These are phyloP conservation scores for Ornithoptera priamus DNA, from an alignment of 2,888 invertebrate genomes.

Conservation along the genomic window DNA sequence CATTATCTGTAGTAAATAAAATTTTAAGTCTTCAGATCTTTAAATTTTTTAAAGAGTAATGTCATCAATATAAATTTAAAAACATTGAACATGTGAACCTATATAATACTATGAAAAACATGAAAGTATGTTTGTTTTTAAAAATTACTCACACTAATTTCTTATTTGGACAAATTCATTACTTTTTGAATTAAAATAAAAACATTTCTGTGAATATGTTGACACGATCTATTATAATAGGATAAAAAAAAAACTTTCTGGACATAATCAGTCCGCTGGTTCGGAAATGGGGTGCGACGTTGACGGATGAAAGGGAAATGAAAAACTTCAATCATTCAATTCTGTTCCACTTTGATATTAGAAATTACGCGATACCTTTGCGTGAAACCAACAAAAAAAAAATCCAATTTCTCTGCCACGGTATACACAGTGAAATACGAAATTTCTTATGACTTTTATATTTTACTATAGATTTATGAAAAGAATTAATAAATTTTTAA, in stretches of 20 bases:
- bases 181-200: neutral
- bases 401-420: constrained; percentile 22
- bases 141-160: too few relatives aligned
- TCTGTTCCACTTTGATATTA: constrained; percentile 36
- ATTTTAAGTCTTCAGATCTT: too few relatives aligned
- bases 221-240: constrained; percentile 25
- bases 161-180: neutral
- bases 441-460: neutral
- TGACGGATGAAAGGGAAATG: constrained; percentile 58
- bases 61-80: too few relatives aligned
- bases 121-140: too few relatives aligned
- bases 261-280: constrained; percentile 32
- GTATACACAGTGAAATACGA: constrained; percentile 16
- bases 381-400: constrained; percentile 17
- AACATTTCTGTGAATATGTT: neutral
- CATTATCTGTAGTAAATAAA: too few relatives aligned
- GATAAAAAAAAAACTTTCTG: constrained; percentile 28
- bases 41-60: too few relatives aligned
- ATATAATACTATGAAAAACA: too few relatives aligned
- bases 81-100: too few relatives aligned
- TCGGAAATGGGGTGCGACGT: constrained; percentile 51
- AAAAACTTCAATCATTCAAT: constrained; percentile 46
- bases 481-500: too few relatives aligned
- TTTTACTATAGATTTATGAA: too few relatives aligned
- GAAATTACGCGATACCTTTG: constrained; percentile 24